A percentile compares a stretch with the other conserved stretches of the same genome.
phyloP scores from a whole-genome alignment of 2,888 invertebrate species.

The Cryptosula pallasiana region DNA sequence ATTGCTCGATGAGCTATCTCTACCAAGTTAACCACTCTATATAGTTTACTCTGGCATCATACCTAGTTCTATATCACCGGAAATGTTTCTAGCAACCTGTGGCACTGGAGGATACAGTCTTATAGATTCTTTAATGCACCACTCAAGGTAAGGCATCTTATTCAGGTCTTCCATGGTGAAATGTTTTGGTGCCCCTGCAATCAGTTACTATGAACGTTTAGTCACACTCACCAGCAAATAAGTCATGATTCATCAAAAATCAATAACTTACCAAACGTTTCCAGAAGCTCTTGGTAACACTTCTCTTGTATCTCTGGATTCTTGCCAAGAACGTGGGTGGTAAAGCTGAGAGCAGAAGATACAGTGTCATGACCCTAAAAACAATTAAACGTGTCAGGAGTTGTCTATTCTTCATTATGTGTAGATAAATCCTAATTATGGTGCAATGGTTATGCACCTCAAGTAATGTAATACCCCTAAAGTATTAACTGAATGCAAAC shows the following conservation, averaged over 20 bases:
- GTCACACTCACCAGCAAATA: background rate
- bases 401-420: too few relatives aligned
- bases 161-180: constrained; percentile 55
- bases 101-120: constrained; percentile 56
- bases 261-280: constrained; percentile 54
- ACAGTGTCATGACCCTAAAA: constrained; percentile 77
- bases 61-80: too few relatives aligned
- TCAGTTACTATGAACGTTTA: too few relatives aligned
- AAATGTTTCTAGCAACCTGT: constrained; percentile 49
- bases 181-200: background rate
- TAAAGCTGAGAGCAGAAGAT: constrained; percentile 80
- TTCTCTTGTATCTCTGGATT: constrained; percentile 70
- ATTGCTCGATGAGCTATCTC: too few relatives aligned
- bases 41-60: too few relatives aligned
- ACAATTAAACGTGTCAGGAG: background rate
- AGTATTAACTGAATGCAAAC: too few relatives aligned
- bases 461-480: too few relatives aligned
- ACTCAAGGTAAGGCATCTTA: constrained; percentile 55
- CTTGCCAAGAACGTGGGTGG: constrained; percentile 73
- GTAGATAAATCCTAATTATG: too few relatives aligned
- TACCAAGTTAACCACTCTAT: too few relatives aligned
- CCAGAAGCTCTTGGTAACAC: constrained; percentile 55
- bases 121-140: constrained; percentile 55
- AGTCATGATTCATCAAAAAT: too few relatives aligned
- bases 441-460: too few relatives aligned